phyloP scores from a whole-genome alignment of 2,113 vertebrate species.

The Chaetodon auriga region DNA sequence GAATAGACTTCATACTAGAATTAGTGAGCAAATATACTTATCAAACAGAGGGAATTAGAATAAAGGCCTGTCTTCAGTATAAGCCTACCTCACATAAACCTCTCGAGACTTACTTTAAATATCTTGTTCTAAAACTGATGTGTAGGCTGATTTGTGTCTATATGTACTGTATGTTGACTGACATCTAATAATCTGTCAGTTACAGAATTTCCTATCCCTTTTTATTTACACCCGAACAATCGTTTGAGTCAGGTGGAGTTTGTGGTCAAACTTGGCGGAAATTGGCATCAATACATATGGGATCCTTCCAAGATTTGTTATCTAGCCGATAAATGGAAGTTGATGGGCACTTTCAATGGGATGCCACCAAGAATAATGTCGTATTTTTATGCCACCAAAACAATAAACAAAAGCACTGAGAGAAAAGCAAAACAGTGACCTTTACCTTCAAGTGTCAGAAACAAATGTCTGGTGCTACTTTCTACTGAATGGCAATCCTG shows the following conservation, averaged over 20 bases:
- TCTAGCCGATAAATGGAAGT: constrained; percentile 28
- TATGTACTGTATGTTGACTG: not conserved
- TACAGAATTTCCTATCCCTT: not conserved
- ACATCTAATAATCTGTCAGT: not conserved
- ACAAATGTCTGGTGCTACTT: constrained; percentile 69
- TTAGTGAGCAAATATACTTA: too few relatives aligned
- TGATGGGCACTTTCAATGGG: constrained; percentile 53
- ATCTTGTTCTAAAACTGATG: too few relatives aligned
- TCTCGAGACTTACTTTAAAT: too few relatives aligned
- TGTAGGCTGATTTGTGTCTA: not conserved
- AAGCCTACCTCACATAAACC: too few relatives aligned
- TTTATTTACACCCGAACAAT: not conserved
- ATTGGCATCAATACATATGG: constrained; percentile 42
- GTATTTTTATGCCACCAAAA: constrained; percentile 49
- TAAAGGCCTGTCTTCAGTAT: too few relatives aligned
- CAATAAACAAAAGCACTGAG: constrained; percentile 31
- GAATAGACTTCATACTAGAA: too few relatives aligned
- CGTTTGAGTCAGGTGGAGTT: not conserved
- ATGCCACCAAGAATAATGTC: constrained; percentile 45
- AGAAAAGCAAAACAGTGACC: constrained; percentile 75
- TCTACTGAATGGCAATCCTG: constrained; percentile 75
- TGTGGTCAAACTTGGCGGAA: constrained; percentile 1
- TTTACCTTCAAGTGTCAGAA: constrained; percentile 78
- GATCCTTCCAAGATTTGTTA: constrained; percentile 24
- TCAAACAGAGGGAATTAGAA: too few relatives aligned